phyloP scores from a whole-genome alignment of 2,888 invertebrate genomes.

The Dione vanillae region DNA sequence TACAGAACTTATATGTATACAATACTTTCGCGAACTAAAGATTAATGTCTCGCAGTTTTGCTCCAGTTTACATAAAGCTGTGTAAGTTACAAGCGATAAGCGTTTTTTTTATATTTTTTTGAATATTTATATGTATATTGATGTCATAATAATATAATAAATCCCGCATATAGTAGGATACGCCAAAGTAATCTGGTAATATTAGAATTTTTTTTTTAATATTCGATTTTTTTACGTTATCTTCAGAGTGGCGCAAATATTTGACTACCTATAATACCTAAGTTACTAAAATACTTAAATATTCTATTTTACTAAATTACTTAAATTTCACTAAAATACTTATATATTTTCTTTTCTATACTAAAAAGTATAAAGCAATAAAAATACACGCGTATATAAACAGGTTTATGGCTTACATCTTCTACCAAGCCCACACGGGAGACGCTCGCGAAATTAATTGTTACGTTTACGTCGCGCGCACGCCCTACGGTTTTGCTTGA shows the following conservation, averaged over 20 bases:
- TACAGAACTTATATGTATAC: slow-evolving; percentile 66
- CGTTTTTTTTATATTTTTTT: background rate
- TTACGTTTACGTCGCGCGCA: slow-evolving; percentile 73
- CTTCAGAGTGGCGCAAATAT: too few relatives aligned
- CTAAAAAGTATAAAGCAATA: too few relatives aligned
- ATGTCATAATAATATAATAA: too few relatives aligned
- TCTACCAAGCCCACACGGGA: slow-evolving; percentile 50
- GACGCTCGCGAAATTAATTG: slow-evolving; percentile 77
- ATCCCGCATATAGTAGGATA: too few relatives aligned
- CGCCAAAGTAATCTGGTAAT: too few relatives aligned
- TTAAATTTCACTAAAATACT: too few relatives aligned
- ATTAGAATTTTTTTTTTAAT: too few relatives aligned
- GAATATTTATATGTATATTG: background rate
- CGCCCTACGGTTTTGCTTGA: slow-evolving; percentile 71
- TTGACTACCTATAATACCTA: too few relatives aligned
- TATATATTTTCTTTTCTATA: too few relatives aligned
- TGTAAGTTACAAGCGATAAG: slow-evolving; percentile 43
- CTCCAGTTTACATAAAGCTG: slow-evolving; percentile 62
- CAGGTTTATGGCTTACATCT: slow-evolving; percentile 21
- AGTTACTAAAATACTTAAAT: too few relatives aligned
- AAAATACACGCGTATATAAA: background rate
- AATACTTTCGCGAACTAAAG: slow-evolving; percentile 74
- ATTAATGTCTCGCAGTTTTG: slow-evolving; percentile 76
- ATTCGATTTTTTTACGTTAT: too few relatives aligned
- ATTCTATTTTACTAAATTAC: too few relatives aligned